Evolutionary conservation across 2,113 vertebrate species (phyloP).

Genomic region (Collichthys lucidus): DNA sequence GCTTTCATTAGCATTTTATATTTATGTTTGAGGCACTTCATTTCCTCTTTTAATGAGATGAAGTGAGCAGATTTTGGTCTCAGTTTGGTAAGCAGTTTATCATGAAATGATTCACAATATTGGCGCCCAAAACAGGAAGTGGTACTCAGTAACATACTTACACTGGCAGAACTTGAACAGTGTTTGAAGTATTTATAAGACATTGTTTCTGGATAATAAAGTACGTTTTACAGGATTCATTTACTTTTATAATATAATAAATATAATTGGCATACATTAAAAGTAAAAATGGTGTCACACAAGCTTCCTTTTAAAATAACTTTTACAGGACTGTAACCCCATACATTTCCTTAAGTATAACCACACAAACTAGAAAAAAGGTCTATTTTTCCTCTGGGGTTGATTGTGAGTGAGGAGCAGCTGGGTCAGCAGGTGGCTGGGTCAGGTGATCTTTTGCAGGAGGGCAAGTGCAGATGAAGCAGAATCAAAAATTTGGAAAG

Average conservation of each 20-base stretch:
- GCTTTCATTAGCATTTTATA: constrained; percentile 6
- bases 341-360: too few relatives aligned
- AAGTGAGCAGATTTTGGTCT: background rate
- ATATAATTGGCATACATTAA: background rate
- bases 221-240: background rate
- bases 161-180: background rate
- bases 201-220: background rate
- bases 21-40: constrained; percentile 9
- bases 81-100: background rate
- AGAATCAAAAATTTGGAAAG: too few relatives aligned
- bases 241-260: background rate
- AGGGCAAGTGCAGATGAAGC: background rate
- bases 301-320: too few relatives aligned
- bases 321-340: too few relatives aligned
- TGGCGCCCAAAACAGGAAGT: background rate
- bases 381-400: background rate
- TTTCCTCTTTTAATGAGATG: background rate
- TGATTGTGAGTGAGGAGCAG: background rate
- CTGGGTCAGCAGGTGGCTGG: background rate
- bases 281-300: background rate
- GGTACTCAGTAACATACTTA: background rate
- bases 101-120: background rate
- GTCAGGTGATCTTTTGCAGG: background rate
- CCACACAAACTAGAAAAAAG: background rate
- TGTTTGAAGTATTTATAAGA: background rate